Evolutionary conservation across 2,797 vertebrate species (phyloP).

Genomic region (Eulemur coronatus): DNA sequence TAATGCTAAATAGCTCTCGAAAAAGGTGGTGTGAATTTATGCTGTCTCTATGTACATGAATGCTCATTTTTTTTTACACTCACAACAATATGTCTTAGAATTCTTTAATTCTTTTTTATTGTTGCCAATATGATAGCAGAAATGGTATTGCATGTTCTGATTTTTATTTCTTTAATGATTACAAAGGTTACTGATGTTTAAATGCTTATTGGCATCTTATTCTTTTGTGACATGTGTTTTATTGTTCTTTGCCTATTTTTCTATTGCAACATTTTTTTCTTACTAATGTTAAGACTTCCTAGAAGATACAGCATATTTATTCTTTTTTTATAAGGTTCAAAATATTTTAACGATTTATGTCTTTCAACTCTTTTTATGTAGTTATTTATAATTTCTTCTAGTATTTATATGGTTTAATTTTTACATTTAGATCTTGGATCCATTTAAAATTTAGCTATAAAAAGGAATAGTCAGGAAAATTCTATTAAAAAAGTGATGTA

Average conservation of each 20-base stretch:
- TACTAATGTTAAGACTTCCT: not conserved
- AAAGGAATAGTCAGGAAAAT: not conserved
- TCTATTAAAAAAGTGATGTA: not conserved
- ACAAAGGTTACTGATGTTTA: not conserved
- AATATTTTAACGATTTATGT: not conserved
- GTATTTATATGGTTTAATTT: not conserved
- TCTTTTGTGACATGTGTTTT: not conserved
- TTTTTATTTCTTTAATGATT: not conserved
- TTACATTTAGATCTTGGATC: not conserved
- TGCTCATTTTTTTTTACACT: not conserved
- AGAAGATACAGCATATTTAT: not conserved
- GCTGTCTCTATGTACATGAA: not conserved
- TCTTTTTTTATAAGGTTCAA: not conserved
- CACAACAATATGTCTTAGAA: not conserved
- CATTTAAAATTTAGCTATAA: not conserved
- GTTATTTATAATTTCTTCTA: not conserved
- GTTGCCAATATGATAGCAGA: not conserved
- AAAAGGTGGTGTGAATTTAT: not conserved
- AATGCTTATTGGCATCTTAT: not conserved
- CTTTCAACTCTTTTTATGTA: not conserved
- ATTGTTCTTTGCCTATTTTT: not conserved
- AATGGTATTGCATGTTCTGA: not conserved
- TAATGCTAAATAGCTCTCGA: not conserved
- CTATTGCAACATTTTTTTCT: not conserved
- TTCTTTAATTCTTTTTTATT: not conserved